phyloP scores from a whole-genome alignment of 2,797 vertebrate genomes.

The Bryconaethiops microstoma region DNA sequence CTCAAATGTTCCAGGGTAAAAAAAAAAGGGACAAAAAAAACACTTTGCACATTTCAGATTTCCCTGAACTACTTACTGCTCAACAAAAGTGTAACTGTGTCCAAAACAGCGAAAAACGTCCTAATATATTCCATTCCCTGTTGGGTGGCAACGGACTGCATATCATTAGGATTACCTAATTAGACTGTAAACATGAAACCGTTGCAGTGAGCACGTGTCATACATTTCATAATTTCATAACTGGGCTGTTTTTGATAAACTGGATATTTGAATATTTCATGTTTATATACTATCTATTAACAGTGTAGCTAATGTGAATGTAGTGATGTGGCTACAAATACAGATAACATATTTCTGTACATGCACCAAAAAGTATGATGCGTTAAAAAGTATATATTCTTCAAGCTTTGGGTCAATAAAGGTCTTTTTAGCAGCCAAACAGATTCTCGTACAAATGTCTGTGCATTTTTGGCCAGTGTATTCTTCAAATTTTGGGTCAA shows the following conservation, averaged over 20 bases:
- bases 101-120: slow-evolving; percentile 7
- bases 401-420: too few relatives aligned
- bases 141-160: not conserved
- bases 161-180: not conserved
- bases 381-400: too few relatives aligned
- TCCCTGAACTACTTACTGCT: slow-evolving; percentile 14
- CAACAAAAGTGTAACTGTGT: slow-evolving; percentile 35
- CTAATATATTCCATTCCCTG: not conserved
- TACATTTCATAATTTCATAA: too few relatives aligned
- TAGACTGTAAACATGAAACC: not conserved
- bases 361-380: too few relatives aligned
- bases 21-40: slow-evolving; percentile 11
- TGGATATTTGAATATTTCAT: not conserved
- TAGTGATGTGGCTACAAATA: too few relatives aligned
- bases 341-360: too few relatives aligned
- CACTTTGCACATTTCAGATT: slow-evolving; percentile 5
- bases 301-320: too few relatives aligned
- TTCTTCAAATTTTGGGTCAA: too few relatives aligned
- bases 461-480: too few relatives aligned
- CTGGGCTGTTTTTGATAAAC: not conserved
- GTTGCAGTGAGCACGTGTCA: not conserved
- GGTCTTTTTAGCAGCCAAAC: too few relatives aligned
- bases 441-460: too few relatives aligned
- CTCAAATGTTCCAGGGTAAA: slow-evolving; percentile 20
- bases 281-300: not conserved